Base-by-base conservation (phyloP, 2,113 vertebrate genomes). In the Lontra canadensis region DNA sequence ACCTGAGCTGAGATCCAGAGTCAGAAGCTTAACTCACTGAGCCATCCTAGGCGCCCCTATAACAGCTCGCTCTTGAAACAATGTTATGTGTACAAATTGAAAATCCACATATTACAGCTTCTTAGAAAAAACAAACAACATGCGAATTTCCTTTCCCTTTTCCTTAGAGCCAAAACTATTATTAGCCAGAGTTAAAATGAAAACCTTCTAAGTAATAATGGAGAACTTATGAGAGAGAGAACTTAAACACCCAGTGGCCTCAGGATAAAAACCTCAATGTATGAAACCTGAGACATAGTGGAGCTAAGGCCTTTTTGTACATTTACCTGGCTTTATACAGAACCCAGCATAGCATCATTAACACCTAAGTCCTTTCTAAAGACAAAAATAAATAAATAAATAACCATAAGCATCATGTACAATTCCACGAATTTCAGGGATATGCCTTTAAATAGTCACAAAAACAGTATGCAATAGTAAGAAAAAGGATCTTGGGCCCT, bases 111-210 rank as follows among this genome's bases (percentile, higher is more conserved):
- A 81, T 78, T 78, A 69, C 0, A 81, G 26, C 20, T n/a, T 83
- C 34, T 76, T 79, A 25, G 15, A 82, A 89, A 93, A 74, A 36
- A 36, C 69, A 96, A 81, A 63, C 5, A 67, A 55, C 49, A 57
- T 44, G 4, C 57, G 11, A 79, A 69, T 95, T 90, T 78, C 52
- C 25, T 76, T 87, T 76, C 31, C 55, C 7, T 88, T 17, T 91
- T n/a, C 14, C 18, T 61, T 29, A 59, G 4, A 59, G 13, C 4
- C 17, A 42, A 94, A 90, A 90, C 21, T 61, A 90, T 39, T 67
- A 36, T 39, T 67, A 36, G 8, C 3, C 42, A 90, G 71, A 88
- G 92, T 59, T 36, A 49, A 52, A 92, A 92, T 15, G 67, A 12
- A 86, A 21, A 10, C 10, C 34, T 4, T 49, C 4, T 12, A 80